Evolutionary conservation across 2,888 invertebrate species (phyloP).

Genomic region (Pristionchus exspectatus): DNA sequence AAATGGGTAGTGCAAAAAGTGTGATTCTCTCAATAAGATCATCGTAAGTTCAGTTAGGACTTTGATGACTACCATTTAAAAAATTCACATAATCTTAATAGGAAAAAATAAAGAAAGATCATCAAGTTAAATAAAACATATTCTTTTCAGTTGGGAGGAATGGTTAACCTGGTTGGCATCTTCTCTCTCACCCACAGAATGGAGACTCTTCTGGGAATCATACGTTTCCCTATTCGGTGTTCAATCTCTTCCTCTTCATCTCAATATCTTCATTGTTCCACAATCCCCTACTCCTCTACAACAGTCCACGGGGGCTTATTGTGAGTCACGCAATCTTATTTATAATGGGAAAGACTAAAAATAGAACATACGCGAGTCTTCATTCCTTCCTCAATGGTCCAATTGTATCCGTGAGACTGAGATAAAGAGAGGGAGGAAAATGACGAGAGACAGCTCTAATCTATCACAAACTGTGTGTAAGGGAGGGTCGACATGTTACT

Average conservation of each 20-base stretch:
- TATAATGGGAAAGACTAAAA: background rate
- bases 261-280: background rate
- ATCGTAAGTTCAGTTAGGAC: background rate
- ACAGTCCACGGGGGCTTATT: background rate
- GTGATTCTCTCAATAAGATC: background rate
- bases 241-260: slow-evolving; percentile 35
- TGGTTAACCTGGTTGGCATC: slow-evolving; percentile 7
- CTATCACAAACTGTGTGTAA: background rate
- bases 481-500: background rate
- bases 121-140: background rate
- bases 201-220: slow-evolving; percentile 32
- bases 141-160: slow-evolving; percentile 36
- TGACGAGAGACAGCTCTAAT: background rate
- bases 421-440: background rate
- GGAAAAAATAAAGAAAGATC: too few species aligned
- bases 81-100: too few species aligned
- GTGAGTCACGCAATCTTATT: slow-evolving; percentile 10
- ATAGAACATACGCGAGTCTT: background rate
- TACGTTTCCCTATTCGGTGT: slow-evolving; percentile 24
- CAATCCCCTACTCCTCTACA: slow-evolving; percentile 6
- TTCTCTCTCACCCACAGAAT: background rate
- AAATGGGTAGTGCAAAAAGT: background rate
- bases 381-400: background rate
- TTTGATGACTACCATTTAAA: background rate
- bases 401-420: background rate